These are phyloP conservation scores for Dicyrtoma fusca DNA, from an alignment of 2,888 invertebrate species.

Conservation along the genomic window DNA sequence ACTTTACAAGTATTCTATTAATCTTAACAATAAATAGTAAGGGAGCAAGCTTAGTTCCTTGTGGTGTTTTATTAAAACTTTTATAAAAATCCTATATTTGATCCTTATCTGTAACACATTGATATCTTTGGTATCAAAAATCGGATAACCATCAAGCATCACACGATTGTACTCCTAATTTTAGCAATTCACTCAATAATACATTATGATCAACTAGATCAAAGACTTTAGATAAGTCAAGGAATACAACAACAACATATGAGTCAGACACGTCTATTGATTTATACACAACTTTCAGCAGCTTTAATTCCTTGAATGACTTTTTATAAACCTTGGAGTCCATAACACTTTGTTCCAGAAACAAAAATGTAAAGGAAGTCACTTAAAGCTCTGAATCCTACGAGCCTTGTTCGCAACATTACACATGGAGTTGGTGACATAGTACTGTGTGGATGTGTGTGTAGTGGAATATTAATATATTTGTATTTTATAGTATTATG, in stretches of 20 bases:
- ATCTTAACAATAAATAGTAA: slow-evolving; percentile 5
- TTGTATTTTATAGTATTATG: too few relatives aligned
- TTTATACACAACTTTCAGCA: slow-evolving; percentile 9
- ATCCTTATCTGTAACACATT: not conserved
- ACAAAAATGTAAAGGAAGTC: too few relatives aligned
- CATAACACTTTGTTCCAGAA: not conserved
- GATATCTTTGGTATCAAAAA: not conserved
- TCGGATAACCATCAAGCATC: not conserved
- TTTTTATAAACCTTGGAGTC: not conserved
- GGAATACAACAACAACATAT: slow-evolving; percentile 5
- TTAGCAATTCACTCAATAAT: not conserved
- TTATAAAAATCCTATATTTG: not conserved
- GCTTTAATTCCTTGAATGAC: too few relatives aligned
- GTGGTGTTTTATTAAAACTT: not conserved
- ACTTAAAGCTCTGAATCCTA: too few relatives aligned
- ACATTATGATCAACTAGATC: slow-evolving; percentile 22
- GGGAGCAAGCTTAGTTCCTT: slow-evolving; percentile 22
- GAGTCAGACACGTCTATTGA: not conserved
- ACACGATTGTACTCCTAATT: not conserved
- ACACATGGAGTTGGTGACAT: too few relatives aligned
- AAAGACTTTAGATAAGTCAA: slow-evolving; percentile 9
- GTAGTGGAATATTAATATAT: too few relatives aligned
- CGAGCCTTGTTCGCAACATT: too few relatives aligned
- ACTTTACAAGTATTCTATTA: not conserved
- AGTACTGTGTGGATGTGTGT: too few relatives aligned